These are phyloP conservation scores for Mohoua ochrocephala DNA, from an alignment of 2,113 vertebrate species.

Conservation along the genomic window DNA sequence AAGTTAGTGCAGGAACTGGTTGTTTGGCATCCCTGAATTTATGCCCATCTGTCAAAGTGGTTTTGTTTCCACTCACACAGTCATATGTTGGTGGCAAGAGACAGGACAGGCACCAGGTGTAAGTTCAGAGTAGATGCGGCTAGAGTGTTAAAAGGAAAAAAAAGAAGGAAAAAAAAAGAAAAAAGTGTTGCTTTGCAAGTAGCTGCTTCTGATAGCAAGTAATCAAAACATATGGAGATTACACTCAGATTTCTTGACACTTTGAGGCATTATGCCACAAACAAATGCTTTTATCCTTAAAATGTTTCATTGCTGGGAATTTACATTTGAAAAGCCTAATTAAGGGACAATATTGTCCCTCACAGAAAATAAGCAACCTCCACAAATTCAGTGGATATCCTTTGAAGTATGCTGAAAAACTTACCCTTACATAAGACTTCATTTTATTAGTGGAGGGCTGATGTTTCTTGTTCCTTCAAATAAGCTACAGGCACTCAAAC, in stretches of 20 bases:
- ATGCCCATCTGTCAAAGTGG: slow-evolving; percentile 11
- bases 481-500: background rate
- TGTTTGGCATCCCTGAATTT: slow-evolving; percentile 22
- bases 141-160: background rate
- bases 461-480: background rate
- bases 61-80: slow-evolving; percentile 26
- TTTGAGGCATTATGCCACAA: slow-evolving; percentile 48
- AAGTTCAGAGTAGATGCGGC: background rate
- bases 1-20: background rate
- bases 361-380: slow-evolving; percentile 40
- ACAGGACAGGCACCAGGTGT: background rate
- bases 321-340: slow-evolving; percentile 62
- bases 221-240: slow-evolving; percentile 44
- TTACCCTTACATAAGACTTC: slow-evolving; percentile 7
- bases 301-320: slow-evolving; percentile 19
- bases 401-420: slow-evolving; percentile 33
- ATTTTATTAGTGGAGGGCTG: background rate
- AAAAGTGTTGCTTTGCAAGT: background rate
- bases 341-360: slow-evolving; percentile 30
- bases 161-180: background rate
- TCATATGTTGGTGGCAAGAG: background rate
- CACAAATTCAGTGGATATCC: slow-evolving; percentile 18
- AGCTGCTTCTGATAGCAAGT: slow-evolving; percentile 9
- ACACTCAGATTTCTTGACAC: slow-evolving; percentile 53
- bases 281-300: slow-evolving; percentile 41